Evolutionary conservation across 2,888 invertebrate genomes (phyloP).

Genomic region (Muscina levida): DNA sequence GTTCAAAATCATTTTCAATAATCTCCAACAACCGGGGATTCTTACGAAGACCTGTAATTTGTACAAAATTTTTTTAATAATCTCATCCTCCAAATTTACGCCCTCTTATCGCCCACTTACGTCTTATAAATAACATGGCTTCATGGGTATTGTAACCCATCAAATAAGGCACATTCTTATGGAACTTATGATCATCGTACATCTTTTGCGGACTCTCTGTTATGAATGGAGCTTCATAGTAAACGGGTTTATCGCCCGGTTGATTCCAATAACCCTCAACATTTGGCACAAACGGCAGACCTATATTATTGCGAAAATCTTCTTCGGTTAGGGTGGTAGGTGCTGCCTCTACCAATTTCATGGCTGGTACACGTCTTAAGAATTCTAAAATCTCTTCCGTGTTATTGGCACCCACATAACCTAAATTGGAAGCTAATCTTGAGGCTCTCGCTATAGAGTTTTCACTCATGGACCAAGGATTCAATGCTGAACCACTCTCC

Average conservation of each 20-base stretch:
- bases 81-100: background rate
- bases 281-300: conserved; percentile 83
- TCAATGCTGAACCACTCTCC: conserved; percentile 83
- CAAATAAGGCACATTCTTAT: conserved; percentile 83
- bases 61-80: background rate
- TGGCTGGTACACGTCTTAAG: conserved; percentile 82
- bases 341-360: conserved; percentile 82
- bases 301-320: conserved; percentile 83
- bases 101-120: conserved; percentile 74
- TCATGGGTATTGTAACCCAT: conserved; percentile 85
- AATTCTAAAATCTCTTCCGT: conserved; percentile 82
- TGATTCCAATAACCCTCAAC: conserved; percentile 81
- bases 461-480: conserved; percentile 83
- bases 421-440: conserved; percentile 82
- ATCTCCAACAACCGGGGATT: conserved; percentile 82
- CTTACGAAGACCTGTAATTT: conserved; percentile 81
- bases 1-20: conserved; percentile 82
- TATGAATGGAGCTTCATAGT: conserved; percentile 81
- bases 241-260: conserved; percentile 74
- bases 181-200: conserved; percentile 79
- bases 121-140: conserved; percentile 83
- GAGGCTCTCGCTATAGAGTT: conserved; percentile 81
- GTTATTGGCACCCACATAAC: conserved; percentile 82
- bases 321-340: conserved; percentile 81
- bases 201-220: conserved; percentile 81